Base-by-base conservation (phyloP, 2,888 invertebrate species). In the Amblyjoppa proteus region DNA sequence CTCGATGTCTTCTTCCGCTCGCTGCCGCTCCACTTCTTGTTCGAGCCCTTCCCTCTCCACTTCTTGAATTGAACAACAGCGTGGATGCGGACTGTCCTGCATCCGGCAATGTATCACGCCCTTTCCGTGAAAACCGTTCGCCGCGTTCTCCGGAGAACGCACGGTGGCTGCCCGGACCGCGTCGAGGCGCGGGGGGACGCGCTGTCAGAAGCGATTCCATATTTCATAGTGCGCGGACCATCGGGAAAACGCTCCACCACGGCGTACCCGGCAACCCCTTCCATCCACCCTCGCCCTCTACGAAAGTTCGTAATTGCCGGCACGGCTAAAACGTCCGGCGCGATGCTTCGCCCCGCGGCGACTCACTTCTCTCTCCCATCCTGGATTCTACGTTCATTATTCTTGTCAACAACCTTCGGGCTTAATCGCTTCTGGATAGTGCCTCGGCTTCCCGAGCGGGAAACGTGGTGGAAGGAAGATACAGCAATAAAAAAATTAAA, bases 161-260 rank as follows among this genome's bases (percentile, higher is more conserved):
- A 74, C 71, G 68, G 66, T n/a, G 0, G 74, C 20, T 73, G 56
- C 34, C 51, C n/a, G 78, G 45, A 69, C 20, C 25, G 20, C 45
- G 73, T 74, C 70, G 49, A 53, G 81, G 61, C 45, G 34, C 28
- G 31, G 13, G 74, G 61, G 81, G 74, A 81, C 49, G 81, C 81
- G 77, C 81, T 81, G 84, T 85, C 84, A 81, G 78, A 74, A 70
- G 78, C 81, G 81, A 81, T 85, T 81, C 78, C 81, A 85, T 85
- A 85, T 85, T 85, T 85, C 81, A 85, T 64, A 51, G 84, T 58
- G 68, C 77, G 74, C 81, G 41, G 81, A 81, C 84, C 84, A 81
- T 85, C 81, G 84, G 84, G 74, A 85, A 85, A 85, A 85, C 78
- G 81, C 74, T 85, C 64, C 68, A 69, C 64, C n/a, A 64, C 53